These are phyloP conservation scores for Tor tambroides DNA, from an alignment of 2,113 vertebrate species.

Conservation along the genomic window DNA sequence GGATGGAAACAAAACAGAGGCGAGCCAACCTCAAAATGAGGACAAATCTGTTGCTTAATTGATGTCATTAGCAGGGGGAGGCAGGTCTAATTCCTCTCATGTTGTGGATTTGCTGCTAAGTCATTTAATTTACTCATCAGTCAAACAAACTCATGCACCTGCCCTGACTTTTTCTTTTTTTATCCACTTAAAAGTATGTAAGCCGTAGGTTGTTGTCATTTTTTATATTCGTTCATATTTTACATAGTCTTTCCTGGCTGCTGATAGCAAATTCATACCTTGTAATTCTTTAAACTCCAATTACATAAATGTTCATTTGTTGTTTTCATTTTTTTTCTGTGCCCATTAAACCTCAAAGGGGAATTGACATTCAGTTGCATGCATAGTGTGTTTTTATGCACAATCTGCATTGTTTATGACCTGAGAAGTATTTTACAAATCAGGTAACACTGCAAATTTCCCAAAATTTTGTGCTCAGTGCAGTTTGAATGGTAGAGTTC, in stretches of 20 bases:
- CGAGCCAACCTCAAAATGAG: slow-evolving; percentile 53
- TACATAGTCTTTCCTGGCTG: background rate
- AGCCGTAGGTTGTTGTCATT: background rate
- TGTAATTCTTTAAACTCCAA: background rate
- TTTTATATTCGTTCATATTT: background rate
- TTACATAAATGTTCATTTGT: background rate
- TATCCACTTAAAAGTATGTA: background rate
- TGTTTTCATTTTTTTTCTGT: background rate
- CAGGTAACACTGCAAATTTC: too few relatives aligned
- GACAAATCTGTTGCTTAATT: slow-evolving; percentile 59
- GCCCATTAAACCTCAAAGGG: background rate
- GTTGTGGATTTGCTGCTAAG: slow-evolving; percentile 52
- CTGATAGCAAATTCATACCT: background rate
- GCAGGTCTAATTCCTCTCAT: slow-evolving; percentile 41
- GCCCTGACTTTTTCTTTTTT: background rate
- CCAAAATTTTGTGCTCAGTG: too few relatives aligned
- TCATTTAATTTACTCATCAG: slow-evolving; percentile 47
- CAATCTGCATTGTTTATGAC: background rate
- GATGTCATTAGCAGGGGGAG: slow-evolving; percentile 55
- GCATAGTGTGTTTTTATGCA: background rate
- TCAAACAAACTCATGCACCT: slow-evolving; percentile 4
- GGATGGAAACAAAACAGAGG: slow-evolving; percentile 23
- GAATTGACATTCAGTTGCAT: background rate
- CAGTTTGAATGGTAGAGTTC: too few relatives aligned
- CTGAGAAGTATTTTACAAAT: background rate